Conservation (phyloP, 2,113 vertebrate genomes). For the Orthonyx spaldingii region DNA sequence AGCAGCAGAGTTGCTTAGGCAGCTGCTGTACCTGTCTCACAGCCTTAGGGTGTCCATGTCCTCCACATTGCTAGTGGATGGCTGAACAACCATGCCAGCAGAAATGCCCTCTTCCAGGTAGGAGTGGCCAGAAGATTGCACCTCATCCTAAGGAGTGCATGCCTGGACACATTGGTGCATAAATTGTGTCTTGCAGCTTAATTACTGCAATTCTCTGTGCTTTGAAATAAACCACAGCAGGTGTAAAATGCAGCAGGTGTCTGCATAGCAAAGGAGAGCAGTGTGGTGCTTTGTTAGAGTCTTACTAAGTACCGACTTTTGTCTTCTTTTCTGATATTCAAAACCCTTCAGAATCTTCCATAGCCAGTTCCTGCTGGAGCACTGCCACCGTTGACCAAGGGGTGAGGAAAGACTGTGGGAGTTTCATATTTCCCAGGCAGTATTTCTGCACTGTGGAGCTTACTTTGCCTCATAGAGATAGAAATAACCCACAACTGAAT, state of each 20-base stretch:
- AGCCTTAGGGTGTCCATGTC: neutral
- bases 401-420: neutral
- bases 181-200: neutral
- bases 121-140: neutral
- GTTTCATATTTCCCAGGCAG: neutral
- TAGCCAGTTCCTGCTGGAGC: neutral
- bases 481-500: neutral
- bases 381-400: neutral
- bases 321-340: neutral
- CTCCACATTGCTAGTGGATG: neutral
- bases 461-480: neutral
- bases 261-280: neutral
- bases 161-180: neutral
- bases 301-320: neutral
- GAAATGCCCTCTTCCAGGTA: neutral
- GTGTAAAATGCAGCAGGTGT: neutral
- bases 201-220: neutral
- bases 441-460: neutral
- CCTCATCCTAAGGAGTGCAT: neutral
- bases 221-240: constrained; percentile 21
- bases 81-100: neutral
- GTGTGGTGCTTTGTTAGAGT: neutral
- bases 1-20: neutral
- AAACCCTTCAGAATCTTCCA: neutral
- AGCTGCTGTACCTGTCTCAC: neutral